Conservation (phyloP, 2,888 invertebrate species). For the Eristalis arbustorum region DNA sequence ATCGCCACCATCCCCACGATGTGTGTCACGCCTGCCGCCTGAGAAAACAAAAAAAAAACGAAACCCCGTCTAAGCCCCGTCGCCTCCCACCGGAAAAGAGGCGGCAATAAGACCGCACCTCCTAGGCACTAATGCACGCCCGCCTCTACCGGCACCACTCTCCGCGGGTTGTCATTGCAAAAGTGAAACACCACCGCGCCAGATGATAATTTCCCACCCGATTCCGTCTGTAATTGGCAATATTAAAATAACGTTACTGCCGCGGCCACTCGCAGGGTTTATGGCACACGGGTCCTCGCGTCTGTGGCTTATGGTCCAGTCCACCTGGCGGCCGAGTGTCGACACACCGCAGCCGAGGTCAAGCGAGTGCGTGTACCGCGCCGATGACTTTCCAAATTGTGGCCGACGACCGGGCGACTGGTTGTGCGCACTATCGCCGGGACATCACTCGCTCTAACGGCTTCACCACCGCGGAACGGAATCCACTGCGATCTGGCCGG, state of each 20-base stretch:
- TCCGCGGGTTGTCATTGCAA: conserved; percentile 31
- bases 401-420: conserved; percentile 14
- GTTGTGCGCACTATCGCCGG: conserved; percentile 35
- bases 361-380: conserved; percentile 65
- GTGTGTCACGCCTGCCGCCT: conserved; percentile 67
- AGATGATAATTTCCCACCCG: conserved; percentile 52
- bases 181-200: conserved; percentile 38
- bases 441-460: conserved; percentile 61
- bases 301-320: conserved; percentile 31
- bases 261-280: conserved; percentile 55
- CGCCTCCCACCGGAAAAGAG: conserved; percentile 14
- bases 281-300: conserved; percentile 23
- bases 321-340: conserved; percentile 26
- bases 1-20: conserved; percentile 52
- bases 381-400: conserved; percentile 64
- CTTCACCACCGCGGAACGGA: conserved; percentile 54
- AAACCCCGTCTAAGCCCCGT: conserved; percentile 29
- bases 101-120: conserved; percentile 60
- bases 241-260: conserved; percentile 69
- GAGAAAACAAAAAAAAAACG: conserved; percentile 18
- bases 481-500: conserved; percentile 10
- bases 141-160: neutral
- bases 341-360: conserved; percentile 54
- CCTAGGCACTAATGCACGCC: neutral
- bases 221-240: conserved; percentile 66